These are phyloP conservation scores for Leiothrix lutea DNA, from an alignment of 2,113 vertebrate genomes.

Conservation along the genomic window DNA sequence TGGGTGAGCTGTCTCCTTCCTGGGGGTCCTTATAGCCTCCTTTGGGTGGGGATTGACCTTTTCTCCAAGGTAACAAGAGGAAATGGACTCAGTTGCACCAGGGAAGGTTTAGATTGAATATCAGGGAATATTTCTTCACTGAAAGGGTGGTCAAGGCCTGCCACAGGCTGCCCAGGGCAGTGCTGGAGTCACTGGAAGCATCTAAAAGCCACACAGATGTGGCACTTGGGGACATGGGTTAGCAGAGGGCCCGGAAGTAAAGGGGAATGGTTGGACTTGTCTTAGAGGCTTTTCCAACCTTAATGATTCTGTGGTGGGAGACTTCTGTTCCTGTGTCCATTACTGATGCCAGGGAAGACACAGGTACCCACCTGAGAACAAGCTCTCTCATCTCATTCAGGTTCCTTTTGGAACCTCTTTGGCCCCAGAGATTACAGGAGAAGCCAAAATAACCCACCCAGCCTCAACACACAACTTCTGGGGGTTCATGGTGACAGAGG, in stretches of 20 bases:
- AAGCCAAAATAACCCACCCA: not conserved
- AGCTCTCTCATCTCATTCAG: fast-evolving
- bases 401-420: not conserved
- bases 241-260: not conserved
- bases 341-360: not conserved
- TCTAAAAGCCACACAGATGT: not conserved
- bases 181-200: not conserved
- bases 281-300: not conserved
- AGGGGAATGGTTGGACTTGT: not conserved
- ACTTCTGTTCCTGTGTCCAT: not conserved
- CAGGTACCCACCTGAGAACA: not conserved
- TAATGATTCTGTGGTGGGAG: not conserved
- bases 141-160: not conserved
- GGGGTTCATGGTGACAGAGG: not conserved
- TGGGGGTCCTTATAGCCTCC: not conserved
- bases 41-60: not conserved
- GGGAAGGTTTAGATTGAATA: not conserved
- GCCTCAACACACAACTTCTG: not conserved
- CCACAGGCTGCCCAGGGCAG: not conserved
- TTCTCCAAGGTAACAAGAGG: not conserved
- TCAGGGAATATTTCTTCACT: not conserved
- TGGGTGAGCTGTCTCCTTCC: not conserved
- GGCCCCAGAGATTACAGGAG: not conserved
- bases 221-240: not conserved
- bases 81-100: not conserved